Evolutionary conservation across 2,797 vertebrate genomes (phyloP).

Genomic region (Cottoperca gobio): DNA sequence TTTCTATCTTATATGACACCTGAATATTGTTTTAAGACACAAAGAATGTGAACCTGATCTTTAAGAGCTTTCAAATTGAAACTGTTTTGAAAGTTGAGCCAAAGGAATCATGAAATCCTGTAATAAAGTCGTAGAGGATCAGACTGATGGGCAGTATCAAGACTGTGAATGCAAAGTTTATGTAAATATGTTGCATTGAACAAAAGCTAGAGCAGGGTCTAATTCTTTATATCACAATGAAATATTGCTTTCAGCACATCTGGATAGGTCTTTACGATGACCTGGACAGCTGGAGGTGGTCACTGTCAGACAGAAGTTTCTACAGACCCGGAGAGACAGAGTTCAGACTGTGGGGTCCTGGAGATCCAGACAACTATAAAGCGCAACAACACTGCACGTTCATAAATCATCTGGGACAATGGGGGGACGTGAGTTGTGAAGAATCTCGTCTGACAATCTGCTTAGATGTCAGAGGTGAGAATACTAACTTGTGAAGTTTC

Average conservation of each 20-base stretch:
- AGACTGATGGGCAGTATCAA: not conserved
- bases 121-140: not conserved
- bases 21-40: no score
- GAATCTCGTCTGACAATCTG: not conserved
- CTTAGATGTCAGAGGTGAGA: constrained; percentile 7
- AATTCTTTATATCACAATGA: not conserved
- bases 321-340: not conserved
- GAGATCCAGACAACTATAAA: not conserved
- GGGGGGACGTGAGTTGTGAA: not conserved
- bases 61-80: no score
- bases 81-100: no score
- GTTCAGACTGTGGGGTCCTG: rapidly evolving
- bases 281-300: constrained; percentile 57
- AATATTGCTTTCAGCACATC: constrained; percentile 6
- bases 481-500: not conserved
- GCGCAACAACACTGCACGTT: not conserved
- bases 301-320: constrained; percentile 18
- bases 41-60: no score
- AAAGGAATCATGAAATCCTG: not conserved
- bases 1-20: no score
- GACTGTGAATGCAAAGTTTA: not conserved
- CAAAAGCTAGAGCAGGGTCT: not conserved
- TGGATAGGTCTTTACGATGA: constrained; percentile 65
- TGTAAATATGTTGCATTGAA: not conserved
- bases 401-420: rapidly evolving